phyloP scores from a whole-genome alignment of 2,888 invertebrate species.

The Lochmaea crataegi region DNA sequence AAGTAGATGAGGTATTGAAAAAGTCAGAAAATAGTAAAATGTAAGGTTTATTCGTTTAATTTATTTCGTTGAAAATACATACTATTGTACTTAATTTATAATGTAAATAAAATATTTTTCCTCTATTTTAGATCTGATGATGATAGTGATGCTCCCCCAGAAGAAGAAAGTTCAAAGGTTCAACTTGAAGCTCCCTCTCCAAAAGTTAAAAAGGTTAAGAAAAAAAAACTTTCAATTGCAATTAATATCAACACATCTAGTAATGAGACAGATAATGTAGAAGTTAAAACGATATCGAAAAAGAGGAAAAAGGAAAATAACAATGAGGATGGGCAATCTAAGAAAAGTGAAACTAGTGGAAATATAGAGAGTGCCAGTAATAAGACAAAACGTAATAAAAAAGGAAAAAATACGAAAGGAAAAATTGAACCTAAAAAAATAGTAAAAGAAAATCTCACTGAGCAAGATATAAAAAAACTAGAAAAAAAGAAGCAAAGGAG shows the following conservation, averaged over 20 bases:
- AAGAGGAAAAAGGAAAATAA: slow-evolving; percentile 12
- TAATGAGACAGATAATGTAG: slow-evolving; percentile 26
- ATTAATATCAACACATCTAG: slow-evolving; percentile 29
- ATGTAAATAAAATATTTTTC: no score
- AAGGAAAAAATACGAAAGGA: slow-evolving; percentile 20
- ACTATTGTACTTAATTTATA: no score
- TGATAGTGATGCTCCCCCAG: slow-evolving; percentile 55
- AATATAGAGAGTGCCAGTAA: not conserved
- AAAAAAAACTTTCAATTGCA: slow-evolving; percentile 49
- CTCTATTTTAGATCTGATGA: slow-evolving; percentile 10
- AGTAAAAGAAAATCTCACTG: slow-evolving; percentile 39
- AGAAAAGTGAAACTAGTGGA: slow-evolving; percentile 25
- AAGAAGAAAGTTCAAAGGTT: slow-evolving; percentile 54
- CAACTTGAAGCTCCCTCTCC: slow-evolving; percentile 45
- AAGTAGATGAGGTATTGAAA: slow-evolving; percentile 44
- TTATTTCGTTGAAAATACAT: not conserved
- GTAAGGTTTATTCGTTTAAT: not conserved
- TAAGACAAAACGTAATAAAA: slow-evolving; percentile 25
- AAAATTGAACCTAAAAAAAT: slow-evolving; percentile 23
- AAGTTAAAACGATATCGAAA: slow-evolving; percentile 10
- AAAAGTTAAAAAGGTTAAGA: slow-evolving; percentile 50
- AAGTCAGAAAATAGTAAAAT: slow-evolving; percentile 30
- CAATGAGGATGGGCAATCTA: slow-evolving; percentile 1
- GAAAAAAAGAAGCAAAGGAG: slow-evolving; percentile 54
- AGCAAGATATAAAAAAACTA: slow-evolving; percentile 52